Evolutionary conservation across 2,113 vertebrate genomes (phyloP).

Genomic region (Theristicus caerulescens): DNA sequence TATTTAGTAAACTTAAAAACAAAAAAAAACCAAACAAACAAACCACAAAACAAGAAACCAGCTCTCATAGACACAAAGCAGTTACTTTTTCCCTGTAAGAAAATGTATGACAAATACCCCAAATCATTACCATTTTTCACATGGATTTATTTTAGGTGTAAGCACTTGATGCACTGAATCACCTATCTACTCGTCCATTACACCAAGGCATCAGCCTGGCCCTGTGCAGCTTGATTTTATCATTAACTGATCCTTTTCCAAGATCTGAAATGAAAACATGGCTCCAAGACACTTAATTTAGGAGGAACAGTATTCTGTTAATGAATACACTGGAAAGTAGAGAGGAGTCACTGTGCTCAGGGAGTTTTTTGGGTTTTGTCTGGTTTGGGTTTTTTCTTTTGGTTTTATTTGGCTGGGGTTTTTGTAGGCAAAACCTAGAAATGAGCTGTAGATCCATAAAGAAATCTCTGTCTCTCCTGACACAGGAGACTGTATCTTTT

Average conservation of each 20-base stretch:
- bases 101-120: neutral
- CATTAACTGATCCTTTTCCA: neutral
- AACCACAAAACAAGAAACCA: neutral
- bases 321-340: neutral
- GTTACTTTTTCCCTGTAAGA: neutral
- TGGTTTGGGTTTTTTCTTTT: neutral
- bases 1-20: neutral
- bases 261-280: neutral
- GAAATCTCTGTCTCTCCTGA: neutral
- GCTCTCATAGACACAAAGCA: neutral
- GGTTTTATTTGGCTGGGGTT: neutral
- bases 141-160: neutral
- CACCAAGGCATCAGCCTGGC: neutral
- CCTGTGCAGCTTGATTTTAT: neutral
- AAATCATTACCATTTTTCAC: neutral
- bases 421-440: neutral
- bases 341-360: neutral
- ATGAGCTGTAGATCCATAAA: neutral
- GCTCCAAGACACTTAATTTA: neutral
- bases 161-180: neutral
- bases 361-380: rapidly evolving
- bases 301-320: neutral
- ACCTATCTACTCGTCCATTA: neutral
- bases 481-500: neutral
- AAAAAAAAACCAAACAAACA: too few relatives aligned